Conservation (phyloP, 2,113 vertebrate genomes). For the Halcyon senegalensis region DNA sequence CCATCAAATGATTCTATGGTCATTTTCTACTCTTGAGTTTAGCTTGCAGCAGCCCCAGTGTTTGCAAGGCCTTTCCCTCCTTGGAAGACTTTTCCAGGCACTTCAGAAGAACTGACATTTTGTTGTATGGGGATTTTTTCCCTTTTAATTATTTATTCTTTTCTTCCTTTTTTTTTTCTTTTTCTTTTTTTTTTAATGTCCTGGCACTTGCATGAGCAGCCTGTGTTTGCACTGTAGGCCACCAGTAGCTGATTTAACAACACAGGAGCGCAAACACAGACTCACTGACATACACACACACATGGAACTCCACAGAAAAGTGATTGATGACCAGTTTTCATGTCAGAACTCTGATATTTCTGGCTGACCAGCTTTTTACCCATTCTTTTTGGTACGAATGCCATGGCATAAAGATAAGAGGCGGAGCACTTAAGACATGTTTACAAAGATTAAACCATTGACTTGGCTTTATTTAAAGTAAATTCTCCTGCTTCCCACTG, state of each 20-base stretch:
- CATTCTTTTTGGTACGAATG: slow-evolving; percentile 54
- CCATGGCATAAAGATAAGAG: slow-evolving; percentile 67
- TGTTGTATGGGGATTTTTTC: neutral
- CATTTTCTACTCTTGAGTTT: neutral
- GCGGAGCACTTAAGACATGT: slow-evolving; percentile 60
- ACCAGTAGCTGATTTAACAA: neutral
- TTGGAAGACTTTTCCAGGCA: neutral
- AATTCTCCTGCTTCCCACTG: slow-evolving; percentile 62
- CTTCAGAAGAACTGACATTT: neutral
- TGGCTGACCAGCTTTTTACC: slow-evolving; percentile 23
- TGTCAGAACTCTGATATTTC: slow-evolving; percentile 47
- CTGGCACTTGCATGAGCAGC: neutral
- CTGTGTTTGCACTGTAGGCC: neutral
- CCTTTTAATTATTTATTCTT: neutral
- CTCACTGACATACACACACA: neutral
- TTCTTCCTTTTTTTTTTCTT: too few species aligned
- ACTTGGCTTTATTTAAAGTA: slow-evolving; percentile 69
- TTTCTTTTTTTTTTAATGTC: neutral
- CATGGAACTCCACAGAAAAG: neutral
- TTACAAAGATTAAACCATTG: slow-evolving; percentile 70
- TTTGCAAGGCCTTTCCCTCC: neutral
- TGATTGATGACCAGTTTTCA: slow-evolving; percentile 41
- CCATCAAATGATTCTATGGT: too few species aligned
- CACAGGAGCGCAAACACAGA: neutral
- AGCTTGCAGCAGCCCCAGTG: neutral